Conservation (phyloP, 2,888 invertebrate genomes). For the Villa cingulata region DNA sequence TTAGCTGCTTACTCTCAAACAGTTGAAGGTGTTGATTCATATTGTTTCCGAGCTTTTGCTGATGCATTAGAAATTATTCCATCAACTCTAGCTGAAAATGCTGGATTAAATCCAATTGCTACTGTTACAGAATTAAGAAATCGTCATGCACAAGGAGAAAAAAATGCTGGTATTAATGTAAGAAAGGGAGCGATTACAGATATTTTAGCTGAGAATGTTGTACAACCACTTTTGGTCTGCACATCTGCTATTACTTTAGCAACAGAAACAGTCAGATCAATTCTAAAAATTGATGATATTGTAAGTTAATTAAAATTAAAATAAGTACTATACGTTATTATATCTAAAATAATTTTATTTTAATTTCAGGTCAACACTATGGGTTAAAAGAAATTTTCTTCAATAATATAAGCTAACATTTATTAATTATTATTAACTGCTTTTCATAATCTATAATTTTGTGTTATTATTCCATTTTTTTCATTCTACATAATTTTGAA, state of each 20-base stretch:
- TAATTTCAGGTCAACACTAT: conserved; percentile 7
- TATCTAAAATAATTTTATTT: not conserved
- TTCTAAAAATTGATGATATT: conserved; percentile 98
- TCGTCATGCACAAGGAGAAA: conserved; percentile 77
- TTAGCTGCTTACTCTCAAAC: conserved; percentile 69
- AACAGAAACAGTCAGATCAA: conserved; percentile 92
- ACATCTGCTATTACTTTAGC: conserved; percentile 86
- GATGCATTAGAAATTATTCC: conserved; percentile 92
- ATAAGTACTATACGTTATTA: not conserved
- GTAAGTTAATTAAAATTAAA: conserved; percentile 38
- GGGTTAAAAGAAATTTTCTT: too few species aligned
- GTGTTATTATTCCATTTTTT: too few species aligned
- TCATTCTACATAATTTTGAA: too few species aligned
- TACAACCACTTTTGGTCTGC: conserved; percentile 93
- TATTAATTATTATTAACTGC: too few species aligned
- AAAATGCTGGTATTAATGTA: conserved; percentile 89
- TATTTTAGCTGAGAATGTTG: conserved; percentile 91
- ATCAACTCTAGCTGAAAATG: conserved; percentile 77
- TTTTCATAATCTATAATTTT: too few species aligned
- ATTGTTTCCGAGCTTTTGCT: conserved; percentile 89
- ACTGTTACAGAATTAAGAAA: conserved; percentile 95
- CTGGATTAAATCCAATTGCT: conserved; percentile 79
- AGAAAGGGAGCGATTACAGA: conserved; percentile 92
- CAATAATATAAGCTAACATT: too few species aligned
- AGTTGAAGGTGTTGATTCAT: conserved; percentile 83